Evolutionary conservation across 1,140 invertebrate genomes (phyloP), one percentile per base, ranked within the genome.

Genomic region (Arctopsyche grandis): DNA sequence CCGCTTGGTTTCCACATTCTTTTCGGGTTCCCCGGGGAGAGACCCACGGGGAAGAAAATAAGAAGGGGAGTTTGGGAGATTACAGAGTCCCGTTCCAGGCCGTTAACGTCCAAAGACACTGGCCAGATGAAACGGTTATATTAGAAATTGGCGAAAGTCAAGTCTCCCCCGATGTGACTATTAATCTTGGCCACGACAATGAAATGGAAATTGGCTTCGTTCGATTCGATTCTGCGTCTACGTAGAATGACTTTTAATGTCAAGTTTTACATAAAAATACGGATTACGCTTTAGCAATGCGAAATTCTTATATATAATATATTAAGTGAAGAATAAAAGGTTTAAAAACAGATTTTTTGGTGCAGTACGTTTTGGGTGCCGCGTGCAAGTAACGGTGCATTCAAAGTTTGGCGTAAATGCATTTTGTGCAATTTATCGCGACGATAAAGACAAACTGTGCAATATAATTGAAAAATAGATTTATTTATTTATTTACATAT

Each of bases 61-160:
- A 38, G 21, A 66, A 26, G 26, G 24, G 21, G 24, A 5, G 1
- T 9, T 66, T 22, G 5, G 14, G 21, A 26, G 21, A 14, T 52
- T 52, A 52, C 24, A 24, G 63, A 24, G 14, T 22, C 14, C 63
- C 19, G 63, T 66, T 66, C 63, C 63, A 29, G 63, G 14, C 63
- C 63, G 63, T 66, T 66, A 66, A 19, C 63, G 21, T 12, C 24
- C 63, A 21, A 66, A 66, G 63, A 66, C 63, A 26, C 22, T 26
- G 22, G 24, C 63, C 63, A 66, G 63, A 66, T 12, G 63, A 66
- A 66, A 52, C 48, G 48, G 48, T 52, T 52, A 52, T 52, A 16
- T 52, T 16, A 52, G 48, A 66, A 26, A 22, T 66, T 26, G 63
- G 24, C 63, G 21, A 52, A 52, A 52, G 21, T 24, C 58, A 9